Conservation (phyloP, 2,797 vertebrate genomes). For the Lindbergichthys nudifrons region DNA sequence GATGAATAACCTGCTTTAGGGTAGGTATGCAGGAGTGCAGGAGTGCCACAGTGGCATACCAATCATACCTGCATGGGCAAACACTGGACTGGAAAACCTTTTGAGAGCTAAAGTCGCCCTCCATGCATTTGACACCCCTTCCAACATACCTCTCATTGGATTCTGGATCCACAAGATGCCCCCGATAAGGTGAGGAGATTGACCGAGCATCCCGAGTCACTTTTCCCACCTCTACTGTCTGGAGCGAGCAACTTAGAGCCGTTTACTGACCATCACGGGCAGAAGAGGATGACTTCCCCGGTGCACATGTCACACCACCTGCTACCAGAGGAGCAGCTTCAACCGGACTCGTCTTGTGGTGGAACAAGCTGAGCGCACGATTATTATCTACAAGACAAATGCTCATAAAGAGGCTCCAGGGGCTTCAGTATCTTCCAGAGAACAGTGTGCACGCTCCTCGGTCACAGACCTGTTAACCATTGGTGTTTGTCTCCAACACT, state of each 20-base stretch:
- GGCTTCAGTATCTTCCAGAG: constrained; percentile 8
- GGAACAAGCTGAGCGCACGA: constrained; percentile 40
- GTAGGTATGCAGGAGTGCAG: constrained; percentile 47
- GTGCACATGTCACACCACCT: constrained; percentile 70
- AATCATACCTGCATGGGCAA: constrained; percentile 43
- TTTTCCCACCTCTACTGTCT: constrained; percentile 25
- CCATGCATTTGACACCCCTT: constrained; percentile 14
- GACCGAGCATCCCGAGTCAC: constrained; percentile 76
- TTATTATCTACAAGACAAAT: not conserved
- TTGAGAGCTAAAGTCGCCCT: not conserved
- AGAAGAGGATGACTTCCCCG: constrained; percentile 23
- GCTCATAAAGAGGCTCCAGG: not conserved
- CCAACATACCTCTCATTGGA: constrained; percentile 83
- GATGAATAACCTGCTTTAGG: constrained; percentile 37
- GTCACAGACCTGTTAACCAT: constrained; percentile 69
- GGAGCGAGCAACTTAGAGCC: constrained; percentile 10
- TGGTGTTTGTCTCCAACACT: constrained; percentile 9
- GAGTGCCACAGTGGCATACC: constrained; percentile 51
- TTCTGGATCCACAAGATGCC: constrained; percentile 86
- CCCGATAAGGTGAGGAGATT: constrained; percentile 82
- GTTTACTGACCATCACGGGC: constrained; percentile 30
- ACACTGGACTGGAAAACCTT: constrained; percentile 11
- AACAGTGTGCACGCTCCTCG: constrained; percentile 27
- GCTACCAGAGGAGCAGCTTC: constrained; percentile 55
- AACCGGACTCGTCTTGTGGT: constrained; percentile 15